Evolutionary conservation across 1,140 invertebrate genomes (phyloP), one percentile per base, ranked within the genome.

Genomic region (Oreohelix idahoensis): DNA sequence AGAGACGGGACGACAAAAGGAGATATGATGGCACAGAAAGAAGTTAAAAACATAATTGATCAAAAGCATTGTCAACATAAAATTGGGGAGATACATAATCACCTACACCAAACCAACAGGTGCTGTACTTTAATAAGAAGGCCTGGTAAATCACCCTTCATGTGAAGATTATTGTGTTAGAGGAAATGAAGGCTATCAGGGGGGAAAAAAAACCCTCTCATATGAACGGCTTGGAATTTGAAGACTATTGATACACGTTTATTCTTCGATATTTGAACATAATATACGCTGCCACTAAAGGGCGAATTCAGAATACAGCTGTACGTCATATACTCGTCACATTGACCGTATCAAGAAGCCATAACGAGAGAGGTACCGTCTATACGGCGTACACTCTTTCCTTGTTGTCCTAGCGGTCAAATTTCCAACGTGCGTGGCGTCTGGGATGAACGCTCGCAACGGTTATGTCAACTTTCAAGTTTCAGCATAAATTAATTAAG

Each of bases 401-500:
- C 1, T 5, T 74, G 71, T 74, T 74, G 71, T 74, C 71, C 36
- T 26, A 74, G 38, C 23, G 71, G 39, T 74, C 71, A 74, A 2
- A 26, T 74, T 74, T 29, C 42, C 71, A 26, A 8, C 1, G 5
- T 39, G 0, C n/a, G 11, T 42, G 38, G 26, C 38, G 5, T 2
- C 38, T 73, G 71, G 69, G 38, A 73, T 13, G 36, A 73, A 73
- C 13, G 8, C 29, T 66, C 75, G 49, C 73, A 29, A 53, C 75
- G 26, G 75, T 32, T 49, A 42, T 39, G 23, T 74, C 71, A 39
- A 74, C 42, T 38, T 77, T 58, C 29, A 32, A 23, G 53, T 10
- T 29, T 38, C 15, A 5, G 58, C 58, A 66, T 79, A 79, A 79
- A 66, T 69, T 79, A 69, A 69, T 2, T 13, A 63, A 69, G 77